Base-by-base conservation (phyloP, 1,140 invertebrate species). In the Argopecten irradians region DNA sequence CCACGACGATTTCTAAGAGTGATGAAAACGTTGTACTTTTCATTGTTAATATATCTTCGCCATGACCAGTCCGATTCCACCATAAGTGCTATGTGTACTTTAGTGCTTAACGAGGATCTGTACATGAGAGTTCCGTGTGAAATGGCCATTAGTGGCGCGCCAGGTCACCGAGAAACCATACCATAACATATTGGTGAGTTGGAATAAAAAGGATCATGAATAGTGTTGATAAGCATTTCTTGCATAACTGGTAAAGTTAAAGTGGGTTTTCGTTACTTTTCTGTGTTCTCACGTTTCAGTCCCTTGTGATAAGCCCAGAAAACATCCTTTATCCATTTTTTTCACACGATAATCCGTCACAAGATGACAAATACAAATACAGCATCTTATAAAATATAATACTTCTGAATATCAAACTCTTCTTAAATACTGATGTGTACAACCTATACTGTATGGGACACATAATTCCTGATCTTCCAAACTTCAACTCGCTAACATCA, bases 61-160 rank as follows among this genome's bases (percentile, higher is more conserved):
- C 55, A 71, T 71, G 55, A 71, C 55, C 55, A 71, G 55, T 71
- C 55, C 55, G 55, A 28, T 71, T 71, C 55, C 28, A 16, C 55
- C n/a, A 71, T n/a, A 71, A 71, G 55, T 71, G 22, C 22, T 71
- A n/a, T 71, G 16, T 71, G 55, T 28, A 71, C 55, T 71, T 71
- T 71, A 28, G 28, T 5, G 8, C 28, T 71, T 71, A 71, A 71
- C 55, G 55, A 71, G 55, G 22, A 2, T 55, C 55, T 71, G 55
- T 71, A 71, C 16, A 71, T 28, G 55, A 71, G 55, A n/a, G n/a
- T 28, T 71, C n/a, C 55, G 55, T 71, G 55, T 71, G 55, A 71
- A 71, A 71, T 71, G 55, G 55, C 55, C 55, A 71, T 71, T 71
- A 71, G 55, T 71, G 55, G 55, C 55, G 55, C 55, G 55, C 55